Evolutionary conservation across 1,140 invertebrate species (phyloP).

Genomic region (Notospermus geniculatus): DNA sequence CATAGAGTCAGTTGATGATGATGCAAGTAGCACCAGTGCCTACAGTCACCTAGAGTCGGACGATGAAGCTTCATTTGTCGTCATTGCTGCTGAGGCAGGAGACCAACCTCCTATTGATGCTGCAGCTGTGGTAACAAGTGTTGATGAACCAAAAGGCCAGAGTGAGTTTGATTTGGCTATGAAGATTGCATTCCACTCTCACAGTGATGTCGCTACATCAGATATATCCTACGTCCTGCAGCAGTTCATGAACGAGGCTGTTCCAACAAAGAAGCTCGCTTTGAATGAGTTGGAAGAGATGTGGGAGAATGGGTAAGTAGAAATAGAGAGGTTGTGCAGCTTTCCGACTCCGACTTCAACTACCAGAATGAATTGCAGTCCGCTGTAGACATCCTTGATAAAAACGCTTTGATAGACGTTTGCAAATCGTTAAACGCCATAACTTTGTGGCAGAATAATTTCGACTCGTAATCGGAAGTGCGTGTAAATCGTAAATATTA

Average conservation of each 20-base stretch:
- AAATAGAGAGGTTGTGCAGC: no score
- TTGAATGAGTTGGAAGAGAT: slow-evolving; percentile 59
- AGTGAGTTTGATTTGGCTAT: slow-evolving; percentile 65
- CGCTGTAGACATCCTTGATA: no score
- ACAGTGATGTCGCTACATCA: slow-evolving; percentile 80
- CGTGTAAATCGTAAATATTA: no score
- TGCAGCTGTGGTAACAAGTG: neutral
- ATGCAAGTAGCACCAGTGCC: neutral
- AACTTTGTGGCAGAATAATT: no score
- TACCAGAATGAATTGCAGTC: no score
- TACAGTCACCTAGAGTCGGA: neutral
- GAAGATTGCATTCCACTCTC: slow-evolving; percentile 94
- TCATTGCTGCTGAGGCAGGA: neutral
- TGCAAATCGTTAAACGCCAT: no score
- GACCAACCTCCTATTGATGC: neutral
- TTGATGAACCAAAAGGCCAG: neutral
- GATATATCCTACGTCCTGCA: slow-evolving; percentile 73
- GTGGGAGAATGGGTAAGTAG: slow-evolving; percentile 62
- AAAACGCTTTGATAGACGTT: no score
- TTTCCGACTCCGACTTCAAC: no score
- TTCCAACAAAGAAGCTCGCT: slow-evolving; percentile 66
- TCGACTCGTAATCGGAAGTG: no score
- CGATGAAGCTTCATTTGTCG: neutral
- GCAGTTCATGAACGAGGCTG: slow-evolving; percentile 77
- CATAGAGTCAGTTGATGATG: neutral